phyloP scores from a whole-genome alignment of 1,140 invertebrate genomes.

The Scaptomyza graminum region DNA sequence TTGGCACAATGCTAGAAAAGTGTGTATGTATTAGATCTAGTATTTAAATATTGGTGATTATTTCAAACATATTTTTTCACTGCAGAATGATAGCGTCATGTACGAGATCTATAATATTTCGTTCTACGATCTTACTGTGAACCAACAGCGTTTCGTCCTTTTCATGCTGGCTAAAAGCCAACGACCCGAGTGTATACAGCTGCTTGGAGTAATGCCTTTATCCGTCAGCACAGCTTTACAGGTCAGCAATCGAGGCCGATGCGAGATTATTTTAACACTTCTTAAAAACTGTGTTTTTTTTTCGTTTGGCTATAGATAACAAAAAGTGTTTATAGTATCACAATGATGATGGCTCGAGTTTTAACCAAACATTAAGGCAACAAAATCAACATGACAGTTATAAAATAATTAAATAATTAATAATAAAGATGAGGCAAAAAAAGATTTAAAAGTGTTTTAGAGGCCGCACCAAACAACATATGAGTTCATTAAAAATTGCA shows the following conservation, averaged over 20 bases:
- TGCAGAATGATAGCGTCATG: conserved; percentile 30
- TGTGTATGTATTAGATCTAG: conserved; percentile 36
- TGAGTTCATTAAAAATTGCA: no score
- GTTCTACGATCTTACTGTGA: conserved; percentile 45
- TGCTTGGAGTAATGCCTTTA: conserved; percentile 49
- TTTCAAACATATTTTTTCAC: not conserved
- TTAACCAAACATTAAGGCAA: conserved; percentile 20
- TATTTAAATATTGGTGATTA: not conserved
- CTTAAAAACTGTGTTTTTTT: not conserved
- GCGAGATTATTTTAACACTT: not conserved
- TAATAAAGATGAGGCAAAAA: no score
- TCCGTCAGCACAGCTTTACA: conserved; percentile 48
- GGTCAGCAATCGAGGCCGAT: conserved; percentile 24
- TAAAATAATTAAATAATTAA: no score
- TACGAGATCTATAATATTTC: conserved; percentile 56
- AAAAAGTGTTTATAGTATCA: conserved; percentile 66
- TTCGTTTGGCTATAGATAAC: conserved; percentile 35
- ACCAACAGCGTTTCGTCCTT: conserved; percentile 38
- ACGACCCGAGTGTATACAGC: conserved; percentile 17
- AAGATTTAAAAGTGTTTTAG: no score
- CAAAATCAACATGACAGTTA: no score
- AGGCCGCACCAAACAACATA: no score
- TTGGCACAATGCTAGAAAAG: conserved; percentile 47
- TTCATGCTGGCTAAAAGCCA: conserved; percentile 55
- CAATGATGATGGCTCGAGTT: conserved; percentile 66